These are phyloP conservation scores for Rhinatrema bivittatum DNA, from an alignment of 2,797 vertebrate genomes.

Conservation along the genomic window DNA sequence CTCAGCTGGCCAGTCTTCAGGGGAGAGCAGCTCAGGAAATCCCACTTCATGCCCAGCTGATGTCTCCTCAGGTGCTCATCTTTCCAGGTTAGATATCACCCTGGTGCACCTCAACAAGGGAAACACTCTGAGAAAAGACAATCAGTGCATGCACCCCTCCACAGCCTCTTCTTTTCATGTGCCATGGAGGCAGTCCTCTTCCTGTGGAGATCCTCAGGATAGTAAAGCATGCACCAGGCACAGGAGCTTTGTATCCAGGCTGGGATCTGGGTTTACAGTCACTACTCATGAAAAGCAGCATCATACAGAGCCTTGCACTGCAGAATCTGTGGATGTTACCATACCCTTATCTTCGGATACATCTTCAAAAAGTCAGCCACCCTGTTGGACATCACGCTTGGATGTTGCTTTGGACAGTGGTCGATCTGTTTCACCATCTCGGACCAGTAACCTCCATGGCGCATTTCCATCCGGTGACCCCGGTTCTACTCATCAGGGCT, in stretches of 20 bases:
- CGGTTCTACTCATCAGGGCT: slow-evolving; percentile 1
- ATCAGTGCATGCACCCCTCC: neutral
- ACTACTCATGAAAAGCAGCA: slow-evolving; percentile 13
- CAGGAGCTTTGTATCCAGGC: neutral
- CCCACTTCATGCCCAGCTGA: slow-evolving; percentile 11
- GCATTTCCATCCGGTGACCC: slow-evolving; percentile 15
- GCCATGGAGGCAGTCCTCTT: slow-evolving; percentile 6
- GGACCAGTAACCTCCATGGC: slow-evolving; percentile 16
- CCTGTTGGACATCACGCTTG: slow-evolving; percentile 38
- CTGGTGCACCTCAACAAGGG: slow-evolving; percentile 22
- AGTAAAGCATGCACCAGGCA: slow-evolving; percentile 1
- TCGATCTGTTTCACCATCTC: slow-evolving; percentile 25
- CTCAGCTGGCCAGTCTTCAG: slow-evolving; percentile 4
- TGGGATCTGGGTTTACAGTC: slow-evolving; percentile 13
- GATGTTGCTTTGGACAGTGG: slow-evolving; percentile 33
- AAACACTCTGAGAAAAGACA: slow-evolving; percentile 9
- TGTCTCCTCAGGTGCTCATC: slow-evolving; percentile 27
- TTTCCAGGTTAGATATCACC: slow-evolving; percentile 42
- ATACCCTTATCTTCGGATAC: slow-evolving; percentile 19
- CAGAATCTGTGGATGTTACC: slow-evolving; percentile 16
- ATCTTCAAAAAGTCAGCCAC: slow-evolving; percentile 20
- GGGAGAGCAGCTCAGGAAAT: slow-evolving; percentile 12
- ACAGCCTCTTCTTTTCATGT: slow-evolving; percentile 16
- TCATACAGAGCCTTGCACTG: slow-evolving; percentile 5
- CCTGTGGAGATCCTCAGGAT: neutral